These are phyloP conservation scores for Alces alces DNA, from an alignment of 2,113 vertebrate genomes.

Conservation along the genomic window DNA sequence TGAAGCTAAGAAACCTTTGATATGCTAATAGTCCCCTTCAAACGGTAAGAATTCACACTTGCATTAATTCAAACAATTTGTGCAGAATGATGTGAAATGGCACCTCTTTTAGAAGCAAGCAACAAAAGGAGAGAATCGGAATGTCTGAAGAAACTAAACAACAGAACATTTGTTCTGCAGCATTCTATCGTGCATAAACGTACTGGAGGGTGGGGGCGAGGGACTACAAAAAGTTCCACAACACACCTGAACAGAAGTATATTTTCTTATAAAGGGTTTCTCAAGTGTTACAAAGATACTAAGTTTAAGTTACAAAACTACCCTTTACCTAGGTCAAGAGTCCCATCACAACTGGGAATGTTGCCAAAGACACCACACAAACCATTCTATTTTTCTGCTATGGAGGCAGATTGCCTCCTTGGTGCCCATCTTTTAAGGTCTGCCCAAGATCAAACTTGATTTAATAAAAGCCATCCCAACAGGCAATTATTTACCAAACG, in stretches of 20 bases:
- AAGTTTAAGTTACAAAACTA: conserved; percentile 41
- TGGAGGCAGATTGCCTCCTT: neutral
- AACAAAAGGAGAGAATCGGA: conserved; percentile 83
- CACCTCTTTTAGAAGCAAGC: conserved; percentile 80
- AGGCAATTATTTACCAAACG: conserved; percentile 74
- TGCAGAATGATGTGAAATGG: conserved; percentile 88
- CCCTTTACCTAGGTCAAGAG: conserved; percentile 54
- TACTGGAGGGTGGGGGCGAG: conserved; percentile 48
- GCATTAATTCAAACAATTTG: conserved; percentile 92
- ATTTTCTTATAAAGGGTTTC: conserved; percentile 45
- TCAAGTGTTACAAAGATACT: conserved; percentile 54
- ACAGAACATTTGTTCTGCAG: conserved; percentile 80
- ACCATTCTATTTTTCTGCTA: conserved; percentile 38
- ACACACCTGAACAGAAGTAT: conserved; percentile 77
- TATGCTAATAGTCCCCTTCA: conserved; percentile 93
- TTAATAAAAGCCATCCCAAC: conserved; percentile 69
- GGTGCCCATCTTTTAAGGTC: neutral
- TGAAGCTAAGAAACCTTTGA: conserved; percentile 91
- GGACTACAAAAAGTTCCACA: conserved; percentile 56
- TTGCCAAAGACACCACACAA: conserved; percentile 65
- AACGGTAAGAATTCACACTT: conserved; percentile 93
- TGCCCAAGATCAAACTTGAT: conserved; percentile 9
- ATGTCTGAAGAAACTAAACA: conserved; percentile 78
- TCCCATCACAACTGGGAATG: conserved; percentile 64
- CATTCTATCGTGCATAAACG: conserved; percentile 68